Evolutionary conservation across 2,113 vertebrate genomes (phyloP), one percentile per base, ranked within the genome.

Genomic region (Cavia aperea): DNA sequence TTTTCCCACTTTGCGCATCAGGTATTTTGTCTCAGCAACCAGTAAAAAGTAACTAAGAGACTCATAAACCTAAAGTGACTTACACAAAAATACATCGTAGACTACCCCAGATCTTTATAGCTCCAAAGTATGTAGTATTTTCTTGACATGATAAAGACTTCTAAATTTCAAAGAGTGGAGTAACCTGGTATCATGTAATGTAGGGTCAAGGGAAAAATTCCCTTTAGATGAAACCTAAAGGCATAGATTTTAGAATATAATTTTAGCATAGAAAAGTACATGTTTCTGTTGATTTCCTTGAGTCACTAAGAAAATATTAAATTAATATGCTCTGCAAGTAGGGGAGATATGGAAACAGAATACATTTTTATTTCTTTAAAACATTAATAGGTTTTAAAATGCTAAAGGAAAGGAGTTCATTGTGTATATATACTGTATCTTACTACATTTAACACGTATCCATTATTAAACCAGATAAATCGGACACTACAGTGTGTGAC

Each of bases 311-410:
- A 91, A 94, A 70, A 85, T n/a, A 62, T 68, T 81, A 88, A 84
- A 85, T 85, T 81, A 73, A 63, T 89, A 82, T 56, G 11, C 10
- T 88, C 23, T 92, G 4, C 77, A 78, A 90, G 81, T 24, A 90
- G 72, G 60, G 51, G 72, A 66, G 26, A 31, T 65, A 88, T 19
- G 72, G 84, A 73, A 73, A 81, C 81, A 3, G 31, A 89, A 72
- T 63, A 31, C 24, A 58, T 54, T 86, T 91, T 86, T 85, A 75
- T 90, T 83, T 87, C 58, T 81, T 90, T 72, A 72, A 49, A 77
- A 77, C 43, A 89, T 72, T 82, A 84, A 89, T 73, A 86, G 86
- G 36, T 79, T 81, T 81, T 51, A 81, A 92, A 86, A 88, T 88
- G 26, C 92, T 24, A 51, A 72, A 86, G 31, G 78, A 65, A 86